Evolutionary conservation across 2,797 vertebrate species (phyloP).

Genomic region (Dendrocincla fuliginosa): DNA sequence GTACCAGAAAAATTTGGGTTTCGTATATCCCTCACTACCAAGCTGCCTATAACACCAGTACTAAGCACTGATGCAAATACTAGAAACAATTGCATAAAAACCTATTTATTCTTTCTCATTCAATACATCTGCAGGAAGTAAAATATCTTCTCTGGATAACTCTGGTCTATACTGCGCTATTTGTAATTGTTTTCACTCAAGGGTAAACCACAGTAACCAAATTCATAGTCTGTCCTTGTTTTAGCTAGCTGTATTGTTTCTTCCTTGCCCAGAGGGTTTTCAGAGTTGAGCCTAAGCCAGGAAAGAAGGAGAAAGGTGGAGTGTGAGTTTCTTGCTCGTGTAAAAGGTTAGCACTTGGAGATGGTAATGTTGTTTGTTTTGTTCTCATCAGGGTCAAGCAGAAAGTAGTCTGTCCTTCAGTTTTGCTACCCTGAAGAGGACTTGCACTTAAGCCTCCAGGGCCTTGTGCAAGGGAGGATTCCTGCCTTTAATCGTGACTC

Average conservation of each 20-base stretch:
- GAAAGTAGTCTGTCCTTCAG: neutral
- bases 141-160: neutral
- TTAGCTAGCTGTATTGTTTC: neutral
- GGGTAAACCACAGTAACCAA: neutral
- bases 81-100: neutral
- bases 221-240: neutral
- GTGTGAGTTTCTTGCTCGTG: neutral
- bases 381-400: neutral
- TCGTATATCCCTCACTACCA: fast-evolving
- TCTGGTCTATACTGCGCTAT: neutral
- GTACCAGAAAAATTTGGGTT: neutral
- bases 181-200: neutral
- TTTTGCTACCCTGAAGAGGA: neutral
- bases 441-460: neutral
- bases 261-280: neutral
- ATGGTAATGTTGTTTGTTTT: neutral
- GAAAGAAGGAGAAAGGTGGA: neutral
- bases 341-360: neutral
- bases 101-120: neutral
- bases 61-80: neutral
- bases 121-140: neutral
- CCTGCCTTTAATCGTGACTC: neutral
- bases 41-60: neutral
- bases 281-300: neutral
- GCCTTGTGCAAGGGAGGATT: neutral